Percentiles rank a stretch among this genome's conserved stretches.
Conservation (phyloP, 1,140 invertebrate species). For the Danaus plexippus region DNA sequence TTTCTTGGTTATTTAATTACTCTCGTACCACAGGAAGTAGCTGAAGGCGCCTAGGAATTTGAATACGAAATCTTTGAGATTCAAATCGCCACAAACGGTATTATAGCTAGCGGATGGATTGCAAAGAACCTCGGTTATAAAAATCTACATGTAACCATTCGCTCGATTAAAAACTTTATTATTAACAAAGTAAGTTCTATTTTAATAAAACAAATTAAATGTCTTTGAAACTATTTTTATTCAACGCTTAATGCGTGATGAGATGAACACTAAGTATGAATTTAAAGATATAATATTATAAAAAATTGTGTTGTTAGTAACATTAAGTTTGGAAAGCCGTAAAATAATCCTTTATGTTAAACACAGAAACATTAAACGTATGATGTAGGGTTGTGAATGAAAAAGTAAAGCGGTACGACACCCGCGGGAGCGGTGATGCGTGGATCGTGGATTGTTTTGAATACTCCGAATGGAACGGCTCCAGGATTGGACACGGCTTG, state of each 20-base stretch:
- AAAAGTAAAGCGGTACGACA: slow-evolving; percentile 56
- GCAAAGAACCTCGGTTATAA: slow-evolving; percentile 25
- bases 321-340: no score
- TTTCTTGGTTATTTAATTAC: slow-evolving; percentile 1
- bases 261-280: no score
- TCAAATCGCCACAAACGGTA: slow-evolving; percentile 57
- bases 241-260: no score
- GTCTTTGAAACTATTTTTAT: no score
- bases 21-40: slow-evolving; percentile 22
- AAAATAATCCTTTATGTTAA: no score
- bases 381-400: slow-evolving; percentile 19
- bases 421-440: slow-evolving; percentile 43
- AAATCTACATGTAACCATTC: no score
- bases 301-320: no score
- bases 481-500: slow-evolving; percentile 29
- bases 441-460: slow-evolving; percentile 54
- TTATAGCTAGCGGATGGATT: slow-evolving; percentile 42
- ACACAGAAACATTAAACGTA: no score
- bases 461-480: slow-evolving; percentile 24
- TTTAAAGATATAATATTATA: no score
- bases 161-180: no score
- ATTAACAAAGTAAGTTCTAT: no score
- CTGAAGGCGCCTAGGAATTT: slow-evolving; percentile 42
- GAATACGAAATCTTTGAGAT: slow-evolving; percentile 67
- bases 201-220: no score